Conservation (phyloP, 2,797 vertebrate genomes). For the Heteromormyrus szaboi region DNA sequence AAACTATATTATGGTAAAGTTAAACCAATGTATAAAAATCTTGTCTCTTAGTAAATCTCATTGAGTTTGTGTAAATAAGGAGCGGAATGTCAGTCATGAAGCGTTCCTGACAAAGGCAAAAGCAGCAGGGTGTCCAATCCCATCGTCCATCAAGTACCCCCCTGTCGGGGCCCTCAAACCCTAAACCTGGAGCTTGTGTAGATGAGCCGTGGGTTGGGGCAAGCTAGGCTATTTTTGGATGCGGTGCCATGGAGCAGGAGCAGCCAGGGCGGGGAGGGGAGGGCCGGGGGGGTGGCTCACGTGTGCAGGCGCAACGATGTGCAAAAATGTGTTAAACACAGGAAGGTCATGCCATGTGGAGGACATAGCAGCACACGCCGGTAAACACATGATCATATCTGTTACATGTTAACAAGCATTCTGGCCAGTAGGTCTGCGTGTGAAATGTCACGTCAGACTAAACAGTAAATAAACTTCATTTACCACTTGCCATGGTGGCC, state of each 20-base stretch:
- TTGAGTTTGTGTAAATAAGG: background rate
- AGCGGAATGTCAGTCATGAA: background rate
- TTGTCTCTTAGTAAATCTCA: background rate
- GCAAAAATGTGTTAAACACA: conserved; percentile 54
- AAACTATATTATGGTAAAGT: background rate
- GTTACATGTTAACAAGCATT: background rate
- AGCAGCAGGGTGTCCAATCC: background rate
- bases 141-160: conserved; percentile 43
- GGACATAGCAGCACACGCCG: background rate
- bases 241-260: conserved; percentile 56
- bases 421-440: background rate
- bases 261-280: background rate
- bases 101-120: background rate
- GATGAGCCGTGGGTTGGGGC: conserved; percentile 62
- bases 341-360: conserved; percentile 42
- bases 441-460: background rate
- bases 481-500: background rate
- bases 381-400: background rate
- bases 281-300: conserved; percentile 42
- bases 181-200: conserved; percentile 54
- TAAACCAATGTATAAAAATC: background rate
- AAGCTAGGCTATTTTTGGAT: conserved; percentile 65
- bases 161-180: conserved; percentile 36
- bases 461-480: background rate
- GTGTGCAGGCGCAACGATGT: conserved; percentile 39